Percentiles rank a stretch among this genome's conserved stretches.
Conservation (phyloP, 2,888 invertebrate genomes). For the Candidula unifasciata region DNA sequence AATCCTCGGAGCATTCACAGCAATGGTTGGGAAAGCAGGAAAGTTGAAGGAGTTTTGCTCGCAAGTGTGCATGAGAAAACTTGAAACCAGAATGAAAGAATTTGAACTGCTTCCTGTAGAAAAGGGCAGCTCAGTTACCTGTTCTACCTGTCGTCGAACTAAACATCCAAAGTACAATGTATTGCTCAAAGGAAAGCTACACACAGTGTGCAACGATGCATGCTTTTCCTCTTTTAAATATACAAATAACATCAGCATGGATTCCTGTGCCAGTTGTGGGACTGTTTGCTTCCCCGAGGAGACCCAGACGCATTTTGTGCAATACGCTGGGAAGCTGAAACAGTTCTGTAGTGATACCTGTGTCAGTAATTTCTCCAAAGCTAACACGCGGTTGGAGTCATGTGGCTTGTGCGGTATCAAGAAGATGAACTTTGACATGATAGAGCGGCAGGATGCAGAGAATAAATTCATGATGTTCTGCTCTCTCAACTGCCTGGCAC, state of each 20-base stretch:
- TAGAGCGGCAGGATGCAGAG: conserved; percentile 84
- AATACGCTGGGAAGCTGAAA: conserved; percentile 74
- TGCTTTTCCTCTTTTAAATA: conserved; percentile 96
- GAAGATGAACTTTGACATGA: conserved; percentile 98
- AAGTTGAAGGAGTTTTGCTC: conserved; percentile 86
- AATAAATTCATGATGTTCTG: conserved; percentile 87
- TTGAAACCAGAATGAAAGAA: conserved; percentile 71
- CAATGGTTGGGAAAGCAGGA: conserved; percentile 91
- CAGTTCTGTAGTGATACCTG: conserved; percentile 92
- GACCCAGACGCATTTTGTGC: conserved; percentile 70
- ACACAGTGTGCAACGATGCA: conserved; percentile 87
- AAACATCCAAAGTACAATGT: conserved; percentile 87
- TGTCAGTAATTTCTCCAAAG: conserved; percentile 86
- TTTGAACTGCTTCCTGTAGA: conserved; percentile 62
- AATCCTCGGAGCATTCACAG: conserved; percentile 85
- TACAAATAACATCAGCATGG: conserved; percentile 87
- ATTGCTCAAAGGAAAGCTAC: conserved; percentile 26
- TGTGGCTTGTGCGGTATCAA: conserved; percentile 95
- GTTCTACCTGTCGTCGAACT: conserved; percentile 89
- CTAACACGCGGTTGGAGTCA: conserved; percentile 85
- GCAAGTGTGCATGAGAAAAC: conserved; percentile 86
- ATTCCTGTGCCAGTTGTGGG: conserved; percentile 85
- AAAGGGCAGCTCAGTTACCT: conserved; percentile 78
- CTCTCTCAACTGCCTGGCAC: conserved; percentile 89
- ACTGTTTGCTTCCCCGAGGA: conserved; percentile 87